These are phyloP conservation scores for Ganaspis sp. DNA, from an alignment of 1,140 invertebrate genomes.

Conservation along the genomic window DNA sequence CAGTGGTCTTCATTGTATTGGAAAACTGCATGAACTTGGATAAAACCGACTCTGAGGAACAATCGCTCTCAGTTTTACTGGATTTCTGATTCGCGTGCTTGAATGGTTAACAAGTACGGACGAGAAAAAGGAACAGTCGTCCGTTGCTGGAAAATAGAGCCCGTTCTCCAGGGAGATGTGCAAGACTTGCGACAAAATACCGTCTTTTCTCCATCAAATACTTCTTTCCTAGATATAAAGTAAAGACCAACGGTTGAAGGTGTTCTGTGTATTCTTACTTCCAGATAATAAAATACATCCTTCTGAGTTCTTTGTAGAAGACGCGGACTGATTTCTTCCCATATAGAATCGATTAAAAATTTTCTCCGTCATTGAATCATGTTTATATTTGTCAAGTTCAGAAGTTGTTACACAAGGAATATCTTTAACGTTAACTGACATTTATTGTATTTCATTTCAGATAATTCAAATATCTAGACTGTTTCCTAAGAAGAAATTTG, in stretches of 20 bases:
- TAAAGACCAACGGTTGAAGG: not conserved
- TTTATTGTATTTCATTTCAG: too few relatives aligned
- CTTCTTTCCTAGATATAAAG: not conserved
- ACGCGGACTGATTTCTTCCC: too few relatives aligned
- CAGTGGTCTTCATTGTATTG: not conserved
- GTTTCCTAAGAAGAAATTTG: too few relatives aligned
- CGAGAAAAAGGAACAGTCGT: not conserved
- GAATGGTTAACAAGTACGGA: slow-evolving; percentile 1
- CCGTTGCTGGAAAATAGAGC: not conserved
- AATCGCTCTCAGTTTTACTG: not conserved
- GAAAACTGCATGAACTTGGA: not conserved
- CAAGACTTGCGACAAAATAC: not conserved
- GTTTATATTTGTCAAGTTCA: too few relatives aligned
- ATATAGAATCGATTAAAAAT: too few relatives aligned
- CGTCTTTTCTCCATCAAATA: not conserved
- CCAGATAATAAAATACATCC: not conserved
- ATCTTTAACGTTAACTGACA: too few relatives aligned
- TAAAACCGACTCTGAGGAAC: not conserved
- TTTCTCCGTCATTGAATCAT: too few relatives aligned
- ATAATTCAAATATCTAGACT: too few relatives aligned
- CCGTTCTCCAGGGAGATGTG: not conserved
- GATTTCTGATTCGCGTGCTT: not conserved
- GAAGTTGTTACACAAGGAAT: too few relatives aligned
- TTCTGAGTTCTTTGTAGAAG: too few relatives aligned
- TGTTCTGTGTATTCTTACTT: not conserved